These are phyloP conservation scores for Cichladusa arquata DNA, from an alignment of 2,113 vertebrate genomes.

Conservation along the genomic window DNA sequence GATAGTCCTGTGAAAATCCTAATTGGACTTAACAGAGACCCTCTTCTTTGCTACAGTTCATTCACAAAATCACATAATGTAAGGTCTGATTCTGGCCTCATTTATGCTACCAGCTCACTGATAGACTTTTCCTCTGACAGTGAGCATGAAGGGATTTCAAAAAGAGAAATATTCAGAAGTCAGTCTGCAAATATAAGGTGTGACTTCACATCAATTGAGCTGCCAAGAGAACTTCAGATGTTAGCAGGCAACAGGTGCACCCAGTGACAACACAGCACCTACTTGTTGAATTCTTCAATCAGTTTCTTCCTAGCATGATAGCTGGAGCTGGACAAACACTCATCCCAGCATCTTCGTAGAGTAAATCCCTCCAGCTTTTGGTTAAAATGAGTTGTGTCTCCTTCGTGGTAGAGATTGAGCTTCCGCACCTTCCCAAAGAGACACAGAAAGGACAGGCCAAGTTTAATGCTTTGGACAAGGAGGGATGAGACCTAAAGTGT, in stretches of 20 bases:
- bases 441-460: neutral
- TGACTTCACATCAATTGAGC: neutral
- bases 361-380: conserved; percentile 86
- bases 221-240: neutral
- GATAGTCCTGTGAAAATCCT: neutral
- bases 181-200: neutral
- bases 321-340: conserved; percentile 80
- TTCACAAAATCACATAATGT: neutral
- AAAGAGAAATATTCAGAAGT: neutral
- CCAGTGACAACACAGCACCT: neutral
- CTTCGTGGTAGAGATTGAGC: conserved; percentile 86
- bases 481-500: neutral
- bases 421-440: conserved; percentile 79
- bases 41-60: neutral
- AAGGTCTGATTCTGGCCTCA: neutral
- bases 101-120: neutral
- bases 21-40: neutral
- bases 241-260: neutral
- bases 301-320: conserved; percentile 72
- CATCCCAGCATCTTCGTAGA: conserved; percentile 87
- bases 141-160: neutral
- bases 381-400: conserved; percentile 88
- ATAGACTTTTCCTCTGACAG: neutral
- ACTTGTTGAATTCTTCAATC: conserved; percentile 89
- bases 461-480: neutral